Evolutionary conservation across 30 jellyfish, hydroid and myxozoan genomes (phyloP).

Genomic region (Cassiopea andromeda): DNA sequence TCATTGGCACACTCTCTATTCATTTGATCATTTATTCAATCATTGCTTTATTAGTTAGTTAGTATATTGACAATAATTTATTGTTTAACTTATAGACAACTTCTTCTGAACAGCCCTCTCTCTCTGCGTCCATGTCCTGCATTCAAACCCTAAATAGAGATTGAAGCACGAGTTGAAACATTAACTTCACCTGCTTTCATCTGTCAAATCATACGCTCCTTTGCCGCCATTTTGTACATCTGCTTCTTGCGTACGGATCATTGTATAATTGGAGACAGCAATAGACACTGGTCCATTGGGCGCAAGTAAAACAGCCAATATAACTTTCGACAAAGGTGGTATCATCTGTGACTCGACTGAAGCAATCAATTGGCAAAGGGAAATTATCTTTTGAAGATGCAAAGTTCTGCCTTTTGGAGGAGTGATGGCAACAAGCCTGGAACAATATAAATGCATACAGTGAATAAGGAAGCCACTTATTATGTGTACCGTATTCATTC

Average conservation of each 20-base stretch:
- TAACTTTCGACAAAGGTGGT: not conserved
- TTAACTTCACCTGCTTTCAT: constrained; percentile 50
- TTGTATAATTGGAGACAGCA: constrained; percentile 24
- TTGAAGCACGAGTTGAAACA: not conserved
- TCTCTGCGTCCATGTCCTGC: too few species aligned
- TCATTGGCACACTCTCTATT: too few species aligned
- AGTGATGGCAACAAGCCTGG: not conserved
- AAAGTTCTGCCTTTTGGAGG: not conserved
- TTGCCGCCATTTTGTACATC: constrained; percentile 21
- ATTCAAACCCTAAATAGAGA: too few species aligned
- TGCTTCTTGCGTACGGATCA: constrained; percentile 35
- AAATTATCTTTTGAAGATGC: not conserved
- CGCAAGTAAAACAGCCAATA: constrained; percentile 11
- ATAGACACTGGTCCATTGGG: not conserved
- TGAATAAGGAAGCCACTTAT: too few species aligned
- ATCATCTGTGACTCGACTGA: constrained; percentile 5
- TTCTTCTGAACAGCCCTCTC: too few species aligned
- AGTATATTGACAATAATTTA: too few species aligned
- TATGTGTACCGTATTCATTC: too few species aligned
- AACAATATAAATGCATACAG: too few species aligned
- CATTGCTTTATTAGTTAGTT: too few species aligned
- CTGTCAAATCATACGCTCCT: constrained; percentile 39
- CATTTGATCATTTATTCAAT: too few species aligned
- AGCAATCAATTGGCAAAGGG: constrained; percentile 28
- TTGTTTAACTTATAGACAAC: too few species aligned